Conservation (phyloP, 2,113 vertebrate genomes). For the Panthera tigris region DNA sequence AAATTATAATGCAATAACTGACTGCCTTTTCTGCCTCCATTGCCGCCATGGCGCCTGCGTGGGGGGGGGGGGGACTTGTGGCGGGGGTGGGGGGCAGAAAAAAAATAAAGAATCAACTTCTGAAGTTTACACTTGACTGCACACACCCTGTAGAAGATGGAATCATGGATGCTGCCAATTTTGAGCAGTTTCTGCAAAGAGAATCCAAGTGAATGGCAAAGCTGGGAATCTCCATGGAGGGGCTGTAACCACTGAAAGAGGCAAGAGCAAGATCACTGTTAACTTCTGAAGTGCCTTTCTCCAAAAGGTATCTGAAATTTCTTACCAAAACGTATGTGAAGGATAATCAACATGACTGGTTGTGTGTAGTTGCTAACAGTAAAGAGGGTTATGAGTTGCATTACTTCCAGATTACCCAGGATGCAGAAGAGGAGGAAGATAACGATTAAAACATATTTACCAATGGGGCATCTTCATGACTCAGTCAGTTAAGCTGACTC, state of each 20-base stretch:
- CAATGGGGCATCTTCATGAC: no score
- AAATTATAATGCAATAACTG: not conserved
- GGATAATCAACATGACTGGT: not conserved
- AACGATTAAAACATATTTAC: not conserved
- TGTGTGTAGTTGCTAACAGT: not conserved
- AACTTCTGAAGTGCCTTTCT: not conserved
- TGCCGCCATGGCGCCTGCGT: no score
- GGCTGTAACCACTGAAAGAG: not conserved
- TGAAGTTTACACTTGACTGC: not conserved
- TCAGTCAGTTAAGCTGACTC: no score
- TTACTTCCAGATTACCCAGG: not conserved
- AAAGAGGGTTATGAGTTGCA: not conserved
- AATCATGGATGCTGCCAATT: not conserved
- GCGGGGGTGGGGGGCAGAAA: not conserved
- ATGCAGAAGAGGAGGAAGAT: not conserved
- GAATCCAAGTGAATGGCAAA: not conserved
- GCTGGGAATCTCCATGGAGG: not conserved
- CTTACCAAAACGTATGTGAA: not conserved
- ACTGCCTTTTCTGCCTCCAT: not conserved
- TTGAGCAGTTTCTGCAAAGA: not conserved
- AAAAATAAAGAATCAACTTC: not conserved
- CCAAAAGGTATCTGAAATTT: not conserved
- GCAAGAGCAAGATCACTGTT: not conserved
- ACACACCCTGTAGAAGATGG: not conserved
- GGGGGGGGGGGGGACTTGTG: no score